phyloP scores from a whole-genome alignment of 1,140 invertebrate genomes.

The Lucilia sericata region DNA sequence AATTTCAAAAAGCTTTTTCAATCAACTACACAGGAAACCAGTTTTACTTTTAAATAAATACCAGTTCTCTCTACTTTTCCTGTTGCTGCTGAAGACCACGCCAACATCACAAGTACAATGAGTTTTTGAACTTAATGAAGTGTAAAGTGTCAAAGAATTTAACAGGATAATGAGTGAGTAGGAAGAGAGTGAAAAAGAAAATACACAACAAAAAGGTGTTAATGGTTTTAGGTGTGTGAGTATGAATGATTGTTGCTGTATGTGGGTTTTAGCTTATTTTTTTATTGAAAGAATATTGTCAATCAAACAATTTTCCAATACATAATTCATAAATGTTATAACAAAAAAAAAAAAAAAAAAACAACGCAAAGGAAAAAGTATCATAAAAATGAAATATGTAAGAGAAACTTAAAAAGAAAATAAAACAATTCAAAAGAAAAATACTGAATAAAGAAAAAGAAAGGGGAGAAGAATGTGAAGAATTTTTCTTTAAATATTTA shows the following conservation, averaged over 20 bases:
- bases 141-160: neutral
- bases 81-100: too few relatives aligned
- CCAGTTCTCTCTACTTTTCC: too few relatives aligned
- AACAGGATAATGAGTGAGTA: neutral
- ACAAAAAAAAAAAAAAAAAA: neutral
- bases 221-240: neutral
- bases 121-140: constrained; percentile 1
- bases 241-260: neutral
- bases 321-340: neutral
- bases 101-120: neutral
- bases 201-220: neutral
- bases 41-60: neutral
- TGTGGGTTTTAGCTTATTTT: too few relatives aligned
- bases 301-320: constrained; percentile 7
- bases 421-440: neutral
- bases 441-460: neutral
- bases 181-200: neutral
- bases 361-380: too few relatives aligned
- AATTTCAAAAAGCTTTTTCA: neutral
- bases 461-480: neutral
- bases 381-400: too few relatives aligned
- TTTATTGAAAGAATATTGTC: neutral
- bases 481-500: neutral
- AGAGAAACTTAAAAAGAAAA: too few relatives aligned
- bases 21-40: neutral